Evolutionary conservation across 2,888 invertebrate species (phyloP), one percentile per base, ranked within the genome.

Genomic region (Nomada hirtipes): DNA sequence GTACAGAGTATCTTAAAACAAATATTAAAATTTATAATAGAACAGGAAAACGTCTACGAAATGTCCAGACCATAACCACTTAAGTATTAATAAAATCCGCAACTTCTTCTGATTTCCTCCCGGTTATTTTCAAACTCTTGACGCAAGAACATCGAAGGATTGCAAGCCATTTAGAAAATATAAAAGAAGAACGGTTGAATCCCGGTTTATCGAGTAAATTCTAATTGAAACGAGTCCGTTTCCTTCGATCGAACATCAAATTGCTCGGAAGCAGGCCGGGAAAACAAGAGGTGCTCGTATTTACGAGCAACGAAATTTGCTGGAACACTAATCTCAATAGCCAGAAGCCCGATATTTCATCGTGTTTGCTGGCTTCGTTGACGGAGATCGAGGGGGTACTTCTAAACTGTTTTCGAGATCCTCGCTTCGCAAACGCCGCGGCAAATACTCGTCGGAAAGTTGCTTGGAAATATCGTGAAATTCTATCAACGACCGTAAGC

Each of bases 401-500:
- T 69, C 47, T 26, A 36, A 67, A 75, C 44, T 64, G 52, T 70
- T 65, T 36, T 42, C 69, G 36, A 53, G 77, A 81, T 77, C 57
- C 29, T 57, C 61, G 67, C 42, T 20, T 72, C 59, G 36, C 53
- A 55, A 76, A 75, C 72, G 53, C 72, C n/a, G 13, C 44, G 73
- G 69, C 61, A 57, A 82, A 79, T 61, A 75, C 63, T 64, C 74
- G 67, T 7, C 13, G n/a, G 57, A 23, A 79, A 79, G 67, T 82
- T 70, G 47, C 7, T 20, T n/a, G 53, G 71, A 76, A 75, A 82
- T 82, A 79, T 71, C 71, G 71, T 29, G 72, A 53, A 72, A 73
- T 82, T 79, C 75, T 68, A 82, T 79, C 76, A 79, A 55, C 75
- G 69, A 50, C 50, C 50, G n/a, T 52, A 63, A 69, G 23, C 73